These are phyloP conservation scores for Melanostoma mellinum DNA, from an alignment of 2,888 invertebrate species.

Conservation along the genomic window DNA sequence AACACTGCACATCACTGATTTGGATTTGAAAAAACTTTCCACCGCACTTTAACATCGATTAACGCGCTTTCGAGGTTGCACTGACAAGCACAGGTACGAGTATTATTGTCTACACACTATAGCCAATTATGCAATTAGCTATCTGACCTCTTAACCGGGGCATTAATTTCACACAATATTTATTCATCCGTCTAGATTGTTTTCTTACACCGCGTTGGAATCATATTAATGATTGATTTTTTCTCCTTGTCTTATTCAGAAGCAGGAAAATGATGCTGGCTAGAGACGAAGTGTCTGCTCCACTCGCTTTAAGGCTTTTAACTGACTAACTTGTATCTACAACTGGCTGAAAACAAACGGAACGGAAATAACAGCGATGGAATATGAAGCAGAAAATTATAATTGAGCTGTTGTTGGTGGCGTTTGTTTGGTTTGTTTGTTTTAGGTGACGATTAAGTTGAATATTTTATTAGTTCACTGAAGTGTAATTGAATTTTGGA, in stretches of 20 bases:
- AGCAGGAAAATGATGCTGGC: too few relatives aligned
- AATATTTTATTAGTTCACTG: background rate
- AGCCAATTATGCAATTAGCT: constrained; percentile 48
- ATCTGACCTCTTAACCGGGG: constrained; percentile 46
- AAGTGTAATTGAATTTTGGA: background rate
- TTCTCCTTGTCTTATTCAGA: too few relatives aligned
- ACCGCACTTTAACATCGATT: constrained; percentile 33
- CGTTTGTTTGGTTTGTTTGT: constrained; percentile 1
- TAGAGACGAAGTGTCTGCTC: too few relatives aligned
- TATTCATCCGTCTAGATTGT: too few relatives aligned
- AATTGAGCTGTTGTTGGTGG: constrained; percentile 33
- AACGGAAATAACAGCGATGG: background rate
- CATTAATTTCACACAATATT: constrained; percentile 1
- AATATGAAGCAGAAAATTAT: constrained; percentile 23
- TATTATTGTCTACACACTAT: constrained; percentile 25
- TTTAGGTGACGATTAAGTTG: constrained; percentile 3
- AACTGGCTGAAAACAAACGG: too few relatives aligned
- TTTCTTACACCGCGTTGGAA: too few relatives aligned
- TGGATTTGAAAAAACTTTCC: constrained; percentile 9
- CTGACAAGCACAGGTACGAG: constrained; percentile 7
- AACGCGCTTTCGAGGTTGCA: constrained; percentile 19
- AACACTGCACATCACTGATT: constrained; percentile 25
- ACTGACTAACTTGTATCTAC: too few relatives aligned
- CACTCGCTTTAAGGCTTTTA: too few relatives aligned
- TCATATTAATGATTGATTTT: too few relatives aligned